Base-by-base conservation (phyloP, 2,797 vertebrate genomes). In the Acipenser transmontanus region DNA sequence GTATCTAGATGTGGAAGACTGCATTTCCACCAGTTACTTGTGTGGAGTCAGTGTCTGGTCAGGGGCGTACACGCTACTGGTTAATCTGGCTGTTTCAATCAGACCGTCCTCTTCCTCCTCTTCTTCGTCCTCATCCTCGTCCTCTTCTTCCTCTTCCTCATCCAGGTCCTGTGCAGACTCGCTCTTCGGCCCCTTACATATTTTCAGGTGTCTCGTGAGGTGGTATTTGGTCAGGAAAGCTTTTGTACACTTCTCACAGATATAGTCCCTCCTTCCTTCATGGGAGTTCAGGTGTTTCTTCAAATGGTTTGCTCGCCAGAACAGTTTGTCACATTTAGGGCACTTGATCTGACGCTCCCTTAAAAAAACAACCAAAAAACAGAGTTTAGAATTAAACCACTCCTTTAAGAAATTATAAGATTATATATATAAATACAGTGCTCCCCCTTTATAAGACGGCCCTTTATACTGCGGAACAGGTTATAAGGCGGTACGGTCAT, bases 261-360 rank as follows among this genome's bases (percentile, higher is more conserved):
- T 91, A 76, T 96, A 99, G 88, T 99, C 97, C 67, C 96, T 83
- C 54, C 93, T 94, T 69, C 97, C 97, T 78, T 98, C 93, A 0
- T 99, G 97, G 62, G 96, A 98, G 80, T 98, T 98, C 81, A 99
- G 93, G 80, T 99, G 97, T 76, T 98, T 98, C 83, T 98, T 99
- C 69, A 99, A 84, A 77, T 99, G 95, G 79, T 97, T 96, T 63
- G 94, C 95, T 80, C 96, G 94, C 69, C 95, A 80, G 82, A 99
- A 99, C 61, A 94, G 90, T 77, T 99, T 99, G 81, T 96, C 92
- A 74, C 97, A 99, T 82, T 97, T 97, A 4, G 96, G 96, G 73
- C 97, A 99, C 74, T 95, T 95, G 74, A 98, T 95, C 75, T 93
- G 91, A 1, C 96, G 88, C 69, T 98, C 94, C 63, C 97, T 99